A percentile compares a stretch with the other conserved stretches of the same genome.
These are phyloP conservation scores for Pipistrellus nathusii DNA, from an alignment of 2,797 vertebrate genomes.

Conservation along the genomic window DNA sequence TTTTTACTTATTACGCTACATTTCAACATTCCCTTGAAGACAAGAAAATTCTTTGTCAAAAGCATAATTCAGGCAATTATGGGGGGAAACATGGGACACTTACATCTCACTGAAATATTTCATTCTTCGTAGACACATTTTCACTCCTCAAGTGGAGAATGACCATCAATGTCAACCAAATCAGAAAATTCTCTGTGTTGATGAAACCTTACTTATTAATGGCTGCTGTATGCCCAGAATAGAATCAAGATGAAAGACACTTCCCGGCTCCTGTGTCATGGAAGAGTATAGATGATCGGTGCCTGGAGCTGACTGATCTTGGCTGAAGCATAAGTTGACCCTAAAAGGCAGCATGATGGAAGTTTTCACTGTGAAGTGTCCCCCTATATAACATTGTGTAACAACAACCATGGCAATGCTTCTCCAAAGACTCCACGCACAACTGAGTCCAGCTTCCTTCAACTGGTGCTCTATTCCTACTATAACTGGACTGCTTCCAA, in stretches of 20 bases:
- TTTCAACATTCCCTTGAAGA: constrained; percentile 19
- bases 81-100: not conserved
- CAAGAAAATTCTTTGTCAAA: constrained; percentile 40
- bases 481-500: not conserved
- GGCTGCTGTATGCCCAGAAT: not conserved
- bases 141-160: not conserved
- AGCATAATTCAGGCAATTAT: not conserved
- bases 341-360: not conserved
- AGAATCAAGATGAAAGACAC: not conserved
- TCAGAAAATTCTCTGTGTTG: not conserved
- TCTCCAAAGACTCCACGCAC: not conserved
- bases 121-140: not conserved
- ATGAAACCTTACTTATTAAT: not conserved
- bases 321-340: not conserved
- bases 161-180: not conserved
- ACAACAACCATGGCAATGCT: not conserved
- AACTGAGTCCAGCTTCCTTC: not conserved
- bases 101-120: not conserved
- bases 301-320: not conserved
- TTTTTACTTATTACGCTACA: not conserved
- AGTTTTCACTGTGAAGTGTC: not conserved
- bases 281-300: not conserved
- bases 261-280: not conserved
- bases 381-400: not conserved
- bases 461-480: not conserved